Percentiles rank a stretch among this genome's conserved stretches.
Evolutionary conservation across 2,888 invertebrate genomes (phyloP).

Genomic region (Coenonympha glycerion): DNA sequence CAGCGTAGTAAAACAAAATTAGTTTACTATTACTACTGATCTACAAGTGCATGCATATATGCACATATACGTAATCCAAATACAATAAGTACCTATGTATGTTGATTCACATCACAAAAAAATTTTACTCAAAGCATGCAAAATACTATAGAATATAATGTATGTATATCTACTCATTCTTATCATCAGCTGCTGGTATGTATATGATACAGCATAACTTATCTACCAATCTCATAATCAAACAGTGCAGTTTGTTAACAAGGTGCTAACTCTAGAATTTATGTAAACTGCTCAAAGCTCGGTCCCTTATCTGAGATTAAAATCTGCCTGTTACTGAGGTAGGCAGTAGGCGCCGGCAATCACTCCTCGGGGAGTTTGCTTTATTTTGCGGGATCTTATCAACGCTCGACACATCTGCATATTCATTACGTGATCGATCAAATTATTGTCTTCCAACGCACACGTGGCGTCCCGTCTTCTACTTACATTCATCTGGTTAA

Average conservation of each 20-base stretch:
- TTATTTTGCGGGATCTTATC: constrained; percentile 67
- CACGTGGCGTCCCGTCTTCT: constrained; percentile 14
- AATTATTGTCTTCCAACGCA: constrained; percentile 42
- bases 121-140: too few species aligned
- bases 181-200: too few species aligned
- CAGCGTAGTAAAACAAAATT: not conserved
- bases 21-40: too few species aligned
- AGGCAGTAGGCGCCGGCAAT: constrained; percentile 61
- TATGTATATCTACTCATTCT: too few species aligned
- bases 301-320: constrained; percentile 72
- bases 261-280: constrained; percentile 73
- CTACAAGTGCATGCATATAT: too few species aligned
- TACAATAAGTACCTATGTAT: too few species aligned
- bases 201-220: constrained; percentile 36
- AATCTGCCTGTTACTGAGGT: constrained; percentile 56
- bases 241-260: constrained; percentile 71
- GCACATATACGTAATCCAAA: too few species aligned
- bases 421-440: constrained; percentile 74
- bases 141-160: too few species aligned
- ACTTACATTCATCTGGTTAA: constrained; percentile 34
- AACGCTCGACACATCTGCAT: constrained; percentile 70
- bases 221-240: constrained; percentile 65
- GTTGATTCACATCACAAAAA: too few species aligned
- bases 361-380: constrained; percentile 64
- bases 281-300: constrained; percentile 70